phyloP scores from a whole-genome alignment of 2,888 invertebrate species.

The Dascillus cervinus region DNA sequence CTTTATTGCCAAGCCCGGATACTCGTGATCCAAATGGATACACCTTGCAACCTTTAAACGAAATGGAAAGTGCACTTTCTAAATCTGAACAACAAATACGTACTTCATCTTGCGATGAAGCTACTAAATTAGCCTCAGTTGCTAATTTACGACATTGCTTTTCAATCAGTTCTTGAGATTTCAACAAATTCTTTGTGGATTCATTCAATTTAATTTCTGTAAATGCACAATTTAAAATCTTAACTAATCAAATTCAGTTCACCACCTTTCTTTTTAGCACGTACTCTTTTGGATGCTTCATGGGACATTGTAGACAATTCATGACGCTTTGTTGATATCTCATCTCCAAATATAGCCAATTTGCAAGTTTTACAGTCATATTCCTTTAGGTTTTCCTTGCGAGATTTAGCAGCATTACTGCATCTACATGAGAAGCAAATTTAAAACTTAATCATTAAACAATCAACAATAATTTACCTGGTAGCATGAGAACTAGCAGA shows the following conservation, averaged over 20 bases:
- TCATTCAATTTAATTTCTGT: slow-evolving; percentile 23
- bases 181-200: slow-evolving; percentile 24
- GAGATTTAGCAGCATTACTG: slow-evolving; percentile 19
- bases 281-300: slow-evolving; percentile 1
- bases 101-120: slow-evolving; percentile 21
- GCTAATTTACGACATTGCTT: slow-evolving; percentile 17
- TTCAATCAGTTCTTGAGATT: slow-evolving; percentile 20
- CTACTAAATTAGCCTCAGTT: too few species aligned
- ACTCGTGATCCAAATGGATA: slow-evolving; percentile 55
- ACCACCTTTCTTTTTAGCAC: slow-evolving; percentile 12
- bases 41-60: slow-evolving; percentile 36
- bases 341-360: slow-evolving; percentile 33
- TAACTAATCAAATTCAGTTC: too few species aligned
- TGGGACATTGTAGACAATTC: neutral
- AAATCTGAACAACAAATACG: slow-evolving; percentile 28
- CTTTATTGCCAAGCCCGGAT: slow-evolving; percentile 45
- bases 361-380: slow-evolving; percentile 34
- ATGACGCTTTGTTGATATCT: slow-evolving; percentile 28
- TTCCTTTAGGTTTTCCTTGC: slow-evolving; percentile 25
- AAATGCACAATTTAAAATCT: too few species aligned
- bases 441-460: too few species aligned
- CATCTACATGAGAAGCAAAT: too few species aligned
- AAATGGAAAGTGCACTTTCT: slow-evolving; percentile 23
- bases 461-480: too few species aligned
- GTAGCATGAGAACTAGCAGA: too few species aligned